Evolutionary conservation across 2,888 invertebrate genomes (phyloP), one percentile per base, ranked within the genome.

Genomic region (Ophion obscuratus): DNA sequence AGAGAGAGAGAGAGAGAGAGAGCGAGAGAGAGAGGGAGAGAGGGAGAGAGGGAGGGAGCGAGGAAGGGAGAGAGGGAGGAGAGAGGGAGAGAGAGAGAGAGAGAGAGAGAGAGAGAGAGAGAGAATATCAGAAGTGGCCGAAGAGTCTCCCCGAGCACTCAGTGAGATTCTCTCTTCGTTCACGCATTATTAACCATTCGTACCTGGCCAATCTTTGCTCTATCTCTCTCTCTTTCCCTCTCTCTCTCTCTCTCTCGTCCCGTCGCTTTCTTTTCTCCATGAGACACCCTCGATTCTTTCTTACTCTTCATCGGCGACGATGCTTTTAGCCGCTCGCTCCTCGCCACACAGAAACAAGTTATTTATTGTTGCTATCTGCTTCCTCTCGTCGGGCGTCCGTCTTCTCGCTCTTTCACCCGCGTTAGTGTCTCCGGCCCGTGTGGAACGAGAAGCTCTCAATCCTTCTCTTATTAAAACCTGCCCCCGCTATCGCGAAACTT

Each of bases 401-500:
- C 67, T 67, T 84, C 73, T 68, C 78, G 64, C 79, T 86, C 79
- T 77, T 76, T 81, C 64, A 73, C 77, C 80, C 80, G 81, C 71
- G 74, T 62, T 27, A 47, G 40, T 24, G 73, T 59, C 44, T 68
- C 47, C 62, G 36, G 9, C 11, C 44, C 53, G 7, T 44, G 53
- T 31, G 88, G 88, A 86, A 90, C 88, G 90, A 85, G 90, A 89
- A 92, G 91, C 92, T 93, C 93, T 92, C 92, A 92, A 93, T 93
- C 92, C 93, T 92, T 91, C 91, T 92, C 92, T 93, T 93, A 93
- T 93, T 93, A 93, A 93, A 93, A 93, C 93, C 93, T 93, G 93
- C 92, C 93, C 91, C 91, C 91, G 89, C 91, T 92, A 92, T 93
- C 92, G 89, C 89, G 76, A 20, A 90, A 91, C 90, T 91, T 92